A percentile compares a stretch with the other conserved stretches of the same genome.
These are phyloP conservation scores for Muntiacus muntjak DNA, from an alignment of 2,113 vertebrate species.

Conservation along the genomic window DNA sequence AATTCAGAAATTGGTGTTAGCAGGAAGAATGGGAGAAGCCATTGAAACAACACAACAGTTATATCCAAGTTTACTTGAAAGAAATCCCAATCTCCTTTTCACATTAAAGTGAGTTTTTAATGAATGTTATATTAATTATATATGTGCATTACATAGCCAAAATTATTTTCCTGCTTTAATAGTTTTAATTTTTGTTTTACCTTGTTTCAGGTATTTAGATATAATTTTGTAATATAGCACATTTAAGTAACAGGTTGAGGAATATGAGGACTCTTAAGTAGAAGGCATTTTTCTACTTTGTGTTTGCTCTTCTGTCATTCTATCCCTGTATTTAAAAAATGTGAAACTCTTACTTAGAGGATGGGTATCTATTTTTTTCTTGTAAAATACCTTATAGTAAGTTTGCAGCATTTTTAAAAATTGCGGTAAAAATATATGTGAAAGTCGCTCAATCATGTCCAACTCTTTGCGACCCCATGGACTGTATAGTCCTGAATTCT, in stretches of 20 bases:
- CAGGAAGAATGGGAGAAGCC: constrained; percentile 99
- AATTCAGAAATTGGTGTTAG: constrained; percentile 99
- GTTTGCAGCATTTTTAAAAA: background rate
- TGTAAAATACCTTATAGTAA: background rate
- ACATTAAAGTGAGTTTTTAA: constrained; percentile 94
- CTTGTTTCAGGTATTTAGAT: constrained; percentile 45
- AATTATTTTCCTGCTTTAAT: constrained; percentile 65
- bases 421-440: background rate
- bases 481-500: background rate
- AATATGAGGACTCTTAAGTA: background rate
- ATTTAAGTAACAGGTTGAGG: background rate
- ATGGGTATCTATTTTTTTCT: background rate
- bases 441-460: background rate
- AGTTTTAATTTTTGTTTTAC: constrained; percentile 65
- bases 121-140: constrained; percentile 60
- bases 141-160: constrained; percentile 57
- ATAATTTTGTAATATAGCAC: background rate
- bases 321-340: background rate
- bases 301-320: background rate
- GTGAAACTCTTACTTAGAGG: constrained; percentile 5
- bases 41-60: constrained; percentile 99
- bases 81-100: constrained; percentile 98
- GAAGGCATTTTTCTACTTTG: background rate
- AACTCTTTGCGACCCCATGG: background rate
- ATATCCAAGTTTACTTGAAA: constrained; percentile 98